Evolutionary conservation across 1,140 invertebrate genomes (phyloP).

Genomic region (Latrodectus geometricus): DNA sequence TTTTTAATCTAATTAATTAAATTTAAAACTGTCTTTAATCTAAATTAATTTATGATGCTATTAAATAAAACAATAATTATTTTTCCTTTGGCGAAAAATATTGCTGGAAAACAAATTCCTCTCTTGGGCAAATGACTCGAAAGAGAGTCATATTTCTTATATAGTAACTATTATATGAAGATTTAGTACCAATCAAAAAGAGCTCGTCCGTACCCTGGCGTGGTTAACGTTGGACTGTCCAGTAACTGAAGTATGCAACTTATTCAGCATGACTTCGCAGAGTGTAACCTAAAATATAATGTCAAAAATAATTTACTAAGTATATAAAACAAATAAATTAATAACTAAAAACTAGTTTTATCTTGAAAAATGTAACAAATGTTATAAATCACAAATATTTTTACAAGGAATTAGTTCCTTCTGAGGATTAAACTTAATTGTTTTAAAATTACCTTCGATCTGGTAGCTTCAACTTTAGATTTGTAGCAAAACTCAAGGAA

Average conservation of each 20-base stretch:
- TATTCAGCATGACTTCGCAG: slow-evolving; percentile 88
- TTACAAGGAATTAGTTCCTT: neutral
- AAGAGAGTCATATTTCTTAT: neutral
- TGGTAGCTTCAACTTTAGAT: slow-evolving; percentile 82
- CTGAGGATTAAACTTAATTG: neutral
- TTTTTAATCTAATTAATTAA: no score
- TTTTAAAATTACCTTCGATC: slow-evolving; percentile 78
- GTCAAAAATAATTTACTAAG: no score
- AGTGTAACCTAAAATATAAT: slow-evolving; percentile 74
- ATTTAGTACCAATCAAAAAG: slow-evolving; percentile 52
- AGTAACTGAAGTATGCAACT: slow-evolving; percentile 83
- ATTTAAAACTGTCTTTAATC: no score
- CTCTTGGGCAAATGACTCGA: neutral
- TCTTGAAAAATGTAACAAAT: no score
- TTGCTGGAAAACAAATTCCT: neutral
- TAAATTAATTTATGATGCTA: no score
- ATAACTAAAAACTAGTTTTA: no score
- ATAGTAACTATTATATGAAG: slow-evolving; percentile 8
- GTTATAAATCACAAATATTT: neutral
- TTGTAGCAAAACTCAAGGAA: slow-evolving; percentile 92
- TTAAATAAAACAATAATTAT: neutral
- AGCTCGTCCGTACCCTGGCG: slow-evolving; percentile 50
- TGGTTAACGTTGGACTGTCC: slow-evolving; percentile 70
- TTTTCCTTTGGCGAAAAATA: neutral
- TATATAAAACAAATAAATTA: no score